Percentiles rank a stretch among this genome's conserved stretches.
These are phyloP conservation scores for Bugula neritina DNA, from an alignment of 2,888 invertebrate genomes.

Conservation along the genomic window DNA sequence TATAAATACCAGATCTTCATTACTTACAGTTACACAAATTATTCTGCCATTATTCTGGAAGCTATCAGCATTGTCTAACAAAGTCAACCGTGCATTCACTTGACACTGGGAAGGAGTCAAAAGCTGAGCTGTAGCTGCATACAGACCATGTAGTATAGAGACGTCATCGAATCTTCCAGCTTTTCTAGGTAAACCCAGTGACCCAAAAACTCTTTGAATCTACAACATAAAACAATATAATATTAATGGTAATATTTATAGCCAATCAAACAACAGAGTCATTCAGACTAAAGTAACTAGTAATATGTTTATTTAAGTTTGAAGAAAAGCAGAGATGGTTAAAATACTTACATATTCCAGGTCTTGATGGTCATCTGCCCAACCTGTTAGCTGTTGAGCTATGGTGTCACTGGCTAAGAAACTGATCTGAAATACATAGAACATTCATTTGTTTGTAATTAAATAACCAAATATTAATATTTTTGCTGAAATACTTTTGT, in stretches of 20 bases:
- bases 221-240: not conserved
- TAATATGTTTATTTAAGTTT: no score
- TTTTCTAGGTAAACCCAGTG: constrained; percentile 5
- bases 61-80: constrained; percentile 26
- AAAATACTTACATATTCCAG: constrained; percentile 75
- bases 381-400: constrained; percentile 77
- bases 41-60: constrained; percentile 27
- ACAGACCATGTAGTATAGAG: constrained; percentile 11
- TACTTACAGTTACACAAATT: constrained; percentile 27
- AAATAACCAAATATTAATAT: no score
- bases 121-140: constrained; percentile 11
- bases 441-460: no score
- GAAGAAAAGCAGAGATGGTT: no score
- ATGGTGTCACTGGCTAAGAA: constrained; percentile 82
- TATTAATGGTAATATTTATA: no score
- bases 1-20: no score
- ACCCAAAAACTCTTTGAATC: constrained; percentile 20
- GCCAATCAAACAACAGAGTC: no score
- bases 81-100: not conserved
- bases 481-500: no score
- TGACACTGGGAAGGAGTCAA: not conserved
- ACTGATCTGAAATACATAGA: constrained; percentile 60
- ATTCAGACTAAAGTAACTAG: no score
- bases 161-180: not conserved
- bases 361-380: constrained; percentile 77